These are phyloP conservation scores for Caenorhabditis tropicalis DNA, from an alignment of 1,140 invertebrate species.

Conservation along the genomic window DNA sequence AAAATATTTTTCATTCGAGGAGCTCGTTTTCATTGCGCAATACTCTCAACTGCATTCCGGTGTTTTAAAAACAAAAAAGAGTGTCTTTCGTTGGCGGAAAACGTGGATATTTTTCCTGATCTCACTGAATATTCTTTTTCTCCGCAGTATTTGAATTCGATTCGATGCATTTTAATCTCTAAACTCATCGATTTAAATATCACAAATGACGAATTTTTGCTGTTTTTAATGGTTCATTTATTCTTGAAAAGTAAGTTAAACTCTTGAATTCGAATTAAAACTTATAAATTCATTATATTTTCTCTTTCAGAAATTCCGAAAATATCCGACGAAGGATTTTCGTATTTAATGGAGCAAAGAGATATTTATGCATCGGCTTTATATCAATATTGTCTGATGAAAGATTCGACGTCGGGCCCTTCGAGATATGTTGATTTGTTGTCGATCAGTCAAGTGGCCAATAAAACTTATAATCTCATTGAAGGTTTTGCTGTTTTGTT, in stretches of 20 bases:
- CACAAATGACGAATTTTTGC: background rate
- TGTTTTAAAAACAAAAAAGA: background rate
- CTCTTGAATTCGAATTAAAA: no score
- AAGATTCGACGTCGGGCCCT: background rate
- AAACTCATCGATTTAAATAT: background rate
- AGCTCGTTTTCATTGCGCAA: background rate
- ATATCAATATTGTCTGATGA: background rate
- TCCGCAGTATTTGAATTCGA: background rate
- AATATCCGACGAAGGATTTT: background rate
- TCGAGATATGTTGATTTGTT: background rate
- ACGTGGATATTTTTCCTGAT: background rate
- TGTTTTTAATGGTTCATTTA: background rate
- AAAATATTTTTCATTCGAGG: background rate
- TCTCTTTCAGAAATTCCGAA: background rate
- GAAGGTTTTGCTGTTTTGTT: background rate
- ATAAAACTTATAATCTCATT: background rate
- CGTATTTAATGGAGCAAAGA: background rate
- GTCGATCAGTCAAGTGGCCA: background rate
- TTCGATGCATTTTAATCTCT: background rate
- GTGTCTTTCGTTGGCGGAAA: background rate
- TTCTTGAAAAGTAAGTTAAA: background rate
- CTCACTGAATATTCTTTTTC: background rate
- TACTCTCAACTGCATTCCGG: background rate
- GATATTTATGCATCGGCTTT: background rate
- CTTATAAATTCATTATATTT: no score